phyloP scores from a whole-genome alignment of 2,888 invertebrate species.

The Leptinotarsa peninsularis region DNA sequence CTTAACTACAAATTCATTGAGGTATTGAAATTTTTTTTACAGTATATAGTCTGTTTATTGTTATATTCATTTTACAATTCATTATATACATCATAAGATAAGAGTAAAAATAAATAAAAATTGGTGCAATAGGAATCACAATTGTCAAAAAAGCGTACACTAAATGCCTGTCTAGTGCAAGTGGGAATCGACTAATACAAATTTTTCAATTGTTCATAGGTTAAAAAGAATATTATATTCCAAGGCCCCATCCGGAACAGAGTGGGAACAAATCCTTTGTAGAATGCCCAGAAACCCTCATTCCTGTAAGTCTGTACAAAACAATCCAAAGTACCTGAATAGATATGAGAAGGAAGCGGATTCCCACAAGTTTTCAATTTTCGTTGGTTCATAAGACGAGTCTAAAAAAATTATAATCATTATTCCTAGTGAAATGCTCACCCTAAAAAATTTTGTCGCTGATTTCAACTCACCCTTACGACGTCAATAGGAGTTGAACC shows the following conservation, averaged over 20 bases:
- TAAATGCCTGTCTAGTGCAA: constrained; percentile 4
- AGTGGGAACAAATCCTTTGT: constrained; percentile 96
- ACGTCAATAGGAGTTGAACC: constrained; percentile 96
- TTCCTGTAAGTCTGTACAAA: constrained; percentile 81
- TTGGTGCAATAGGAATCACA: constrained; percentile 22
- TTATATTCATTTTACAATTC: constrained; percentile 23
- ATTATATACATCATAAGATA: constrained; percentile 21
- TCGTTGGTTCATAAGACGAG: constrained; percentile 94
- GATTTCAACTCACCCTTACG: constrained; percentile 76
- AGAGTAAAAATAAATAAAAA: constrained; percentile 23
- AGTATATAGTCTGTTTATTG: constrained; percentile 14
- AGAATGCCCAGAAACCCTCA: constrained; percentile 88
- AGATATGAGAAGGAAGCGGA: constrained; percentile 72
- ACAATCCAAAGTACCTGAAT: constrained; percentile 83
- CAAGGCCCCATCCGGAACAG: constrained; percentile 96
- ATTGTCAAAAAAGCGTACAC: neutral
- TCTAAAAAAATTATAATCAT: constrained; percentile 71
- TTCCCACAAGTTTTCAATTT: constrained; percentile 68
- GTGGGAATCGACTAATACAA: constrained; percentile 67
- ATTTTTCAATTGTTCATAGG: constrained; percentile 90
- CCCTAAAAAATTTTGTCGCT: neutral
- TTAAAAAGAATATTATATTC: constrained; percentile 96
- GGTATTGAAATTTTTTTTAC: no score
- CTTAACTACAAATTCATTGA: no score
- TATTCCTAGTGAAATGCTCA: no score